Evolutionary conservation across 1,140 invertebrate species (phyloP), one percentile per base, ranked within the genome.

Genomic region (Drosophila pseudoobscura): DNA sequence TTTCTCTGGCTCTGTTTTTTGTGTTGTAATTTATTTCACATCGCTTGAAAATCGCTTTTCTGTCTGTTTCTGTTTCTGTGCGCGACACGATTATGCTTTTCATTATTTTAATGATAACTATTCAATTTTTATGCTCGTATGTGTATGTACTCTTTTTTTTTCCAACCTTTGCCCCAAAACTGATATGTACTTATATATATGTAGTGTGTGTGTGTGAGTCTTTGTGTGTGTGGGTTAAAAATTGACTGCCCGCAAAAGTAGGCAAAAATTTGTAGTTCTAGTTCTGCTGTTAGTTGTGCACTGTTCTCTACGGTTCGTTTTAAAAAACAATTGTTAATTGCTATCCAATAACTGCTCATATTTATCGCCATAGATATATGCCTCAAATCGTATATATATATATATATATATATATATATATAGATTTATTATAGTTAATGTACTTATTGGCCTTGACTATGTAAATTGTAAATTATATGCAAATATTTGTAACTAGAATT

Each of bases 131-230:
- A 39, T 13, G 13, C 57, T 20, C 20, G 63, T 13, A 39, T 53
- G 1, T 1, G 63, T 72, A 61, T 55, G 63, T 56, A 51, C 29
- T 41, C 54, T 46, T 56, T 44, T 47, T 54, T 54, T 75, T 75
- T 17, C 1, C 17, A 50, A 44, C 61, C 50, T 70, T 55, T 44
- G 58, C 62, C 56, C 56, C 35, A 39, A 82, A 87, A 87, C 78
- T 87, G 83, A 87, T 87, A 87, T 87, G 84, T 87, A 88, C 84
- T 78, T 64, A 88, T 83, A 83, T 82, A 73, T 52, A 39, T 75
- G 60, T 74, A 39, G 17, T 13, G 35, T 13, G 3, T 13, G 3
- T 39, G 26, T 58, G 9, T 35, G 26, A 26, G 39, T 75, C 60
- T 74, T 17, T 73, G 41, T 47, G 46, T 74, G 43, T 74, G 41